Base-by-base conservation (phyloP, 2,113 vertebrate species). In the Formicarius rufipectus region DNA sequence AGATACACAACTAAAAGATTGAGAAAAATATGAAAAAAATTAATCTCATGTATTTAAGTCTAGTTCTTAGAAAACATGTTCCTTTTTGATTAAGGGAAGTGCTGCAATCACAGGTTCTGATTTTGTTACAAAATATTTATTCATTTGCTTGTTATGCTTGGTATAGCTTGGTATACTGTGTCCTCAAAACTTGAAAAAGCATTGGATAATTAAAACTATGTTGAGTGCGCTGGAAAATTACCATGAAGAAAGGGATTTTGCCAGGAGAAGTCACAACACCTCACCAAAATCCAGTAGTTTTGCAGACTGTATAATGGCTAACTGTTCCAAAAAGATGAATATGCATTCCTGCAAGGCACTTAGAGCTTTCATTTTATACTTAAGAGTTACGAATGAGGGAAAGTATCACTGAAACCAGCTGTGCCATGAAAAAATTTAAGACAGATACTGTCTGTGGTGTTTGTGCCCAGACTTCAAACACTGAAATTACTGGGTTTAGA, bases 391-490 rank as follows among this genome's bases (percentile, higher is more conserved):
- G 87, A 97, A 97, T 96, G 82, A 95, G 58, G 19, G 63, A 96
- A 81, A 12, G 66, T 66, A 94, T 96, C 97, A 92, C 94, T 96
- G 95, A 94, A 95, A 92, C 79, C 80, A 96, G 83, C 72, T 97
- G 87, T 96, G 93, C 73, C 66, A 31, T 95, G 89, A 96, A 96
- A 84, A 68, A 87, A 87, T 96, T 97, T 95, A 96, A 97, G 94
- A 66, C 80, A 67, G 94, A 93, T 95, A 90, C 66, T 93, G 88
- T 89, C 95, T 95, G 62, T 93, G 91, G 87, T 42, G 28, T 94
- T 96, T 88, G 80, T 69, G 50, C 87, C 97, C 89, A 85, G 84
- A 98, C 44, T 96, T 94, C 86, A 87, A 90, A 95, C 39, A 81
- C 59, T 52, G 47, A 95, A 96, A 96, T 96, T 92, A 77, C 72